Base-by-base conservation (phyloP, 2,113 vertebrate genomes). In the Isurus oxyrinchus region DNA sequence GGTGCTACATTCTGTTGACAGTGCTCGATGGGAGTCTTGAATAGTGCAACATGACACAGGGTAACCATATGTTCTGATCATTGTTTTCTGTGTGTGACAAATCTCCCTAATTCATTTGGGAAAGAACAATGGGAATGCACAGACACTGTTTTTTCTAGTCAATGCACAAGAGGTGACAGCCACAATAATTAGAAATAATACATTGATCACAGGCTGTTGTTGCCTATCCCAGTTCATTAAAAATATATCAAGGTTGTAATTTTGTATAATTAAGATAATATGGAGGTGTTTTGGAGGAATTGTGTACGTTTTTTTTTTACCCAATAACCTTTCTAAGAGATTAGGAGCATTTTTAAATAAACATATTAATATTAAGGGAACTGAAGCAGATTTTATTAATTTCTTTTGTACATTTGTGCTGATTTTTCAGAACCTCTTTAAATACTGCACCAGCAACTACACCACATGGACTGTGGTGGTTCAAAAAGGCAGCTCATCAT, bases 171-270 rank as follows among this genome's bases (percentile, higher is more conserved):
- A 40, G 59, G 5, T 94, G 59, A 21, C n/a, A n/a, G n/a, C 59
- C 44, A 5, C 67, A 19, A 23, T 72, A 72, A 95, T 95, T 76
- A 72, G 49, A 95, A 44, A 76, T 95, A 35, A 76, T 35, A 31
- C 94, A 23, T 35, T 69, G 25, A 10, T 95, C 67, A 72, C 25
- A 53, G 94, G 66, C 63, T 49, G 44, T 55, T 53, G 94, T 67
- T 76, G 49, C 25, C 35, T 95, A 55, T 55, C 31, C 10, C n/a
- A 44, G 44, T 55, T 95, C 67, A 72, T 95, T 55, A 95, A 72
- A 72, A 95, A 95, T 72, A 95, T 49, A 95, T 76, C 66, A 95
- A 72, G 69, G 66, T 53, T 53, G 11, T 53, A 95, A 95, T 72
- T 72, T 72, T 95, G 66, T 11, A 72, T 55, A 49, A 72, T 76